Evolutionary conservation across 2,888 invertebrate genomes (phyloP).

Genomic region (Argyra leucocephala): DNA sequence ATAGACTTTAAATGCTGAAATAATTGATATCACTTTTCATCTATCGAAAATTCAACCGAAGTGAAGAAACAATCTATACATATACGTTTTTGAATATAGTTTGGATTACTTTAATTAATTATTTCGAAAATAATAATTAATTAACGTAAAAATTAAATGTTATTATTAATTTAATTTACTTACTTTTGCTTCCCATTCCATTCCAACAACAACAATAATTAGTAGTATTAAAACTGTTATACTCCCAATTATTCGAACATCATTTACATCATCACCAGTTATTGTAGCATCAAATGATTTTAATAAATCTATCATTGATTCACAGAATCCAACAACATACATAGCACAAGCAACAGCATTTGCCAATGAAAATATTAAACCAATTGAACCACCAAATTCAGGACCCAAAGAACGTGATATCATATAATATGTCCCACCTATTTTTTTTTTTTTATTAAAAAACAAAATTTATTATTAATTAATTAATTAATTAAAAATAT

Average conservation of each 20-base stretch:
- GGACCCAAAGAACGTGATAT: constrained; percentile 94
- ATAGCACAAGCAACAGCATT: constrained; percentile 95
- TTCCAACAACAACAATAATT: constrained; percentile 83
- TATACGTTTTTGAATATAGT: too few species aligned
- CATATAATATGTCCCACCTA: constrained; percentile 97
- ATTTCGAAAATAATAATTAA: too few species aligned
- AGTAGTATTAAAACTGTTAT: constrained; percentile 74
- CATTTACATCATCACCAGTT: constrained; percentile 57
- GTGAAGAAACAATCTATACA: too few species aligned
- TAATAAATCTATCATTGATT: constrained; percentile 69
- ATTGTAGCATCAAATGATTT: constrained; percentile 49
- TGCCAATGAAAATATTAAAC: constrained; percentile 89
- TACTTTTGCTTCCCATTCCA: constrained; percentile 95
- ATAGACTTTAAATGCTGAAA: too few species aligned
- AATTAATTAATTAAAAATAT: neutral
- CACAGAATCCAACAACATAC: constrained; percentile 98
- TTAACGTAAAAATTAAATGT: too few species aligned
- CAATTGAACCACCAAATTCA: constrained; percentile 93
- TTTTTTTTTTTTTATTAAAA: too few species aligned
- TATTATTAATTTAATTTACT: constrained; percentile 16
- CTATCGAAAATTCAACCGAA: neutral
- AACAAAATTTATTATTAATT: neutral
- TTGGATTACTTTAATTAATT: too few species aligned
- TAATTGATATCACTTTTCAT: too few species aligned
- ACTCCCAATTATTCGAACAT: constrained; percentile 74